phyloP scores from a whole-genome alignment of 23 tunicate genomes.

The Trididemnum clinides region DNA sequence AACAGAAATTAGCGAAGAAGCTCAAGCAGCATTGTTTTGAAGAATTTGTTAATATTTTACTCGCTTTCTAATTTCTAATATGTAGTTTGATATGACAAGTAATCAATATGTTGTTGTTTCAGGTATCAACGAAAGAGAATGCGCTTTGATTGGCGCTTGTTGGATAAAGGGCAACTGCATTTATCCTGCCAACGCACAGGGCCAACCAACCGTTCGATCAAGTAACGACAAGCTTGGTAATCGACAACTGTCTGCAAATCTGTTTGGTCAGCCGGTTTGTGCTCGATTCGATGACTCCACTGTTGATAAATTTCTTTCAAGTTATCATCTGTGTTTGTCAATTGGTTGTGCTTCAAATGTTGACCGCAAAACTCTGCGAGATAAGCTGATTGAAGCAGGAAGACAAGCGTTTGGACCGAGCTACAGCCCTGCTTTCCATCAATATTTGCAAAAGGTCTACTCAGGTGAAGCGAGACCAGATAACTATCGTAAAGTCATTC shows the following conservation, averaged over 20 bases:
- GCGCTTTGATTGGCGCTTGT: conserved; percentile 79
- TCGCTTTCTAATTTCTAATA: neutral
- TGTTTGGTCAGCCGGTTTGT: conserved; percentile 63
- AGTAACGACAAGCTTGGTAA: conserved; percentile 28
- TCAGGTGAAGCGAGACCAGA: conserved; percentile 69
- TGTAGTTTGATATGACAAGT: neutral
- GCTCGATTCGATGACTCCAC: conserved; percentile 25
- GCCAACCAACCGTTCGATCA: conserved; percentile 42
- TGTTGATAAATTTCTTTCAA: conserved; percentile 31
- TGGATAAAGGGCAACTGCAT: conserved; percentile 69
- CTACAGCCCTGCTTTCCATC: neutral
- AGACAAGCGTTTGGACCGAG: too few relatives aligned
- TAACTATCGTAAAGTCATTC: conserved; percentile 49
- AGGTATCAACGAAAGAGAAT: conserved; percentile 68
- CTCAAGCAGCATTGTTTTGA: too few relatives aligned
- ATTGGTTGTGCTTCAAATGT: conserved; percentile 67
- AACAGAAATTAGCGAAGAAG: too few relatives aligned
- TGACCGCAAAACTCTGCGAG: neutral
- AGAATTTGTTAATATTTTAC: neutral
- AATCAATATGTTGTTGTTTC: neutral
- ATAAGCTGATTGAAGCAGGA: neutral
- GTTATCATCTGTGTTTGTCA: conserved; percentile 64
- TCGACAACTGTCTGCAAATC: neutral
- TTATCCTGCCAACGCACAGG: conserved; percentile 41
- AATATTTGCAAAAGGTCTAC: conserved; percentile 19